These are phyloP conservation scores for Anthonomus grandis DNA, from an alignment of 1,140 invertebrate genomes.

Conservation along the genomic window DNA sequence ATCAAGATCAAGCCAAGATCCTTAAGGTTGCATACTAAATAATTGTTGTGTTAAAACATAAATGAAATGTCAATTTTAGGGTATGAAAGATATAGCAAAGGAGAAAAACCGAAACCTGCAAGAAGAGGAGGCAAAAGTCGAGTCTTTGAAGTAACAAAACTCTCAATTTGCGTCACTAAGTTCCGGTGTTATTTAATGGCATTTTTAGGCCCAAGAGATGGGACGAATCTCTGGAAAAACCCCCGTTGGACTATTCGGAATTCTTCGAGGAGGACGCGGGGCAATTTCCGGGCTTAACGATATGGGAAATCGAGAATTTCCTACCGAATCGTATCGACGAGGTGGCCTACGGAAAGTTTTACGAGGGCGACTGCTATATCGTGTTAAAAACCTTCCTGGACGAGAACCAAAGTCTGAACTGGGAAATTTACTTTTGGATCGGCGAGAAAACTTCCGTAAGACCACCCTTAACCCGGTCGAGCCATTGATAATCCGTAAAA, in stretches of 20 bases:
- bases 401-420: constrained; percentile 79
- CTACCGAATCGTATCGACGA: constrained; percentile 90
- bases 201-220: constrained; percentile 73
- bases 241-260: constrained; percentile 96
- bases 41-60: no score
- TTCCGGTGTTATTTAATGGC: constrained; percentile 5
- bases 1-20: constrained; percentile 92
- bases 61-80: constrained; percentile 52
- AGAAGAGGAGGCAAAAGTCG: constrained; percentile 59
- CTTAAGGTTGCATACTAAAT: constrained; percentile 59
- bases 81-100: constrained; percentile 97
- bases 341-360: constrained; percentile 95
- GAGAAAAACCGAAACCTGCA: constrained; percentile 71
- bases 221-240: constrained; percentile 93
- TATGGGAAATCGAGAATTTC: constrained; percentile 99
- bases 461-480: no score
- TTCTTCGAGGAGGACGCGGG: constrained; percentile 98
- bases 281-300: constrained; percentile 79
- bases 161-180: neutral
- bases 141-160: constrained; percentile 61
- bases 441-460: constrained; percentile 90
- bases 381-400: constrained; percentile 89
- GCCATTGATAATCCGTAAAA: no score
- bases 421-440: constrained; percentile 99
- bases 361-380: constrained; percentile 99